These are phyloP conservation scores for Eupelmus urozonus DNA, from an alignment of 2,888 invertebrate genomes.

Conservation along the genomic window DNA sequence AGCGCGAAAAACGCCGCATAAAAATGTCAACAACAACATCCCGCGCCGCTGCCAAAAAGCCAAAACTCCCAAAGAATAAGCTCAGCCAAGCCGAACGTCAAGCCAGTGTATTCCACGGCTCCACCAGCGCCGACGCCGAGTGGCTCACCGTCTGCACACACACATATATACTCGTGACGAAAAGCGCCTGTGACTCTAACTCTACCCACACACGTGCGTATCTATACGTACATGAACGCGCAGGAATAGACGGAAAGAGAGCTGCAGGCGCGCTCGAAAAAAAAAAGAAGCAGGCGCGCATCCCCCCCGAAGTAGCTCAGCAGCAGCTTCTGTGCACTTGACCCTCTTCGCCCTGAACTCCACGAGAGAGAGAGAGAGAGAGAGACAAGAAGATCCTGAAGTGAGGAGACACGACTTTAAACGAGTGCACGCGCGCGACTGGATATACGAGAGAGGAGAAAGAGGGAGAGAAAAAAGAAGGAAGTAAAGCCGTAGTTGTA, in stretches of 20 bases:
- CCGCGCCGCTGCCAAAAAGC: background rate
- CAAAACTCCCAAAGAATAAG: constrained; percentile 10
- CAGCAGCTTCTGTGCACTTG: constrained; percentile 42
- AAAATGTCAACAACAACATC: background rate
- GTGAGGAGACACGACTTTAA: constrained; percentile 3
- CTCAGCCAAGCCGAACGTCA: background rate
- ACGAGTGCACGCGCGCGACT: constrained; percentile 7
- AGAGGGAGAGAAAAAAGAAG: constrained; percentile 28
- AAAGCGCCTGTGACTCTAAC: background rate
- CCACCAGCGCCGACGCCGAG: background rate
- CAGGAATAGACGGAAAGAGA: constrained; percentile 33
- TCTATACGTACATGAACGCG: constrained; percentile 1
- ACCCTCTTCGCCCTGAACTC: constrained; percentile 38
- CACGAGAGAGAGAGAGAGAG: constrained; percentile 23
- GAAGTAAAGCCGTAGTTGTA: constrained; percentile 34
- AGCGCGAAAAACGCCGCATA: no score
- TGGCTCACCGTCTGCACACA: background rate
- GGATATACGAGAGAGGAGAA: background rate
- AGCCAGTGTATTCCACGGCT: constrained; percentile 8
- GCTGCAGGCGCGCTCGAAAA: background rate
- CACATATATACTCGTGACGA: no score
- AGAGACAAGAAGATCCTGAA: constrained; percentile 3
- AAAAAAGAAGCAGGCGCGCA: background rate
- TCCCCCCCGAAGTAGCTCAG: background rate
- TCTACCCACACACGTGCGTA: no score